phyloP scores from a whole-genome alignment of 2,113 vertebrate species.

The Chunga burmeisteri region DNA sequence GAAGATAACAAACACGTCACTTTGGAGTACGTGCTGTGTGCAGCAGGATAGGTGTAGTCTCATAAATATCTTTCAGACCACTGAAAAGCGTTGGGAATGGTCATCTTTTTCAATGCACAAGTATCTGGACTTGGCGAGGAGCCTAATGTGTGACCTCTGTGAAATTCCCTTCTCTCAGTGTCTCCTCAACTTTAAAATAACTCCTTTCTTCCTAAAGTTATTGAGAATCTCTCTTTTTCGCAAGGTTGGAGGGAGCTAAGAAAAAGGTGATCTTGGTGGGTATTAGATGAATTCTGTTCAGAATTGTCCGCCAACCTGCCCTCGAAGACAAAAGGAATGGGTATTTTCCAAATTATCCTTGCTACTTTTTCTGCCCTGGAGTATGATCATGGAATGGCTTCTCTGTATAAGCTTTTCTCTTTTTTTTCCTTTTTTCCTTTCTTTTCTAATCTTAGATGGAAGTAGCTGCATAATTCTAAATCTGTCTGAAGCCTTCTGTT shows the following conservation, averaged over 20 bases:
- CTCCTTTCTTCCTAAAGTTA: not conserved
- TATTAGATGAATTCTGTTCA: not conserved
- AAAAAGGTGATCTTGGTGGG: not conserved
- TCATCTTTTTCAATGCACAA: not conserved
- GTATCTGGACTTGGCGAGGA: not conserved
- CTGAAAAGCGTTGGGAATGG: not conserved
- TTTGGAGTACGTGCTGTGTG: not conserved
- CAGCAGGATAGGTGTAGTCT: conserved; percentile 17
- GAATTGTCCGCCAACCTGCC: not conserved
- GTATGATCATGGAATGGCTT: not conserved
- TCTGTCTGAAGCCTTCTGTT: not conserved
- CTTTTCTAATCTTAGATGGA: not conserved
- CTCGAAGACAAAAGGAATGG: not conserved
- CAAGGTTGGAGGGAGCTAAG: not conserved
- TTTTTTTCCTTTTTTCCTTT: not conserved
- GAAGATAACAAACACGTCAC: not conserved
- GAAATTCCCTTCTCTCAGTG: not conserved
- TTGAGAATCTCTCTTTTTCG: not conserved
- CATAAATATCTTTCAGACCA: not conserved
- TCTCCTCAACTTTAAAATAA: not conserved
- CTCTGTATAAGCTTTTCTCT: not conserved
- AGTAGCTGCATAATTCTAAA: not conserved
- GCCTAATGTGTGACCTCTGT: not conserved
- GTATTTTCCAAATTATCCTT: not conserved
- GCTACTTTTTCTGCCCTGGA: not conserved